A percentile compares a stretch with the other conserved stretches of the same genome.
Evolutionary conservation across 1,140 invertebrate species (phyloP).

Genomic region (Chironomus striatipennis): DNA sequence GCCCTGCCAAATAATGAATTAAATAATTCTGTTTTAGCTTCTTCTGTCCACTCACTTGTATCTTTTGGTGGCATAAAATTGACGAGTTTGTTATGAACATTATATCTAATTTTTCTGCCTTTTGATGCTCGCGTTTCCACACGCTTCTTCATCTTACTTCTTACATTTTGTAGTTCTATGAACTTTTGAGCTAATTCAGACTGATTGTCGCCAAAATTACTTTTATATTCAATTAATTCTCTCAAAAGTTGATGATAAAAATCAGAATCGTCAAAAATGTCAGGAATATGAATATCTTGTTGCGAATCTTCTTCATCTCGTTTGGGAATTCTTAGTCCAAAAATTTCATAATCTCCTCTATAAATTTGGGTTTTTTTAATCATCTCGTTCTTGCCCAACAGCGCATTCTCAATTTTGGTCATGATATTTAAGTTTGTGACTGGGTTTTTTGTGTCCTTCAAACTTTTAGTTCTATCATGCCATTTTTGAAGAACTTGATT

Average conservation of each 20-base stretch:
- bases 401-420: slow-evolving; percentile 78
- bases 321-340: slow-evolving; percentile 48
- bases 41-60: slow-evolving; percentile 59
- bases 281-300: slow-evolving; percentile 46
- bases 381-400: slow-evolving; percentile 67
- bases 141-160: slow-evolving; percentile 82
- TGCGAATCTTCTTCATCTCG: slow-evolving; percentile 34
- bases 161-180: slow-evolving; percentile 82
- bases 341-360: slow-evolving; percentile 61
- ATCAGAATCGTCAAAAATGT: slow-evolving; percentile 95
- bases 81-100: slow-evolving; percentile 80
- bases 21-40: slow-evolving; percentile 70
- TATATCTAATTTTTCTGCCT: slow-evolving; percentile 82
- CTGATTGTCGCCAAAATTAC: slow-evolving; percentile 70
- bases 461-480: slow-evolving; percentile 79
- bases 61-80: slow-evolving; percentile 88
- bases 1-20: slow-evolving; percentile 67
- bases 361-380: slow-evolving; percentile 73
- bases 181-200: slow-evolving; percentile 72
- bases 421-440: slow-evolving; percentile 66
- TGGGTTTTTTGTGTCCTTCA: slow-evolving; percentile 50
- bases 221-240: slow-evolving; percentile 87
- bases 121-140: slow-evolving; percentile 89
- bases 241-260: slow-evolving; percentile 90
- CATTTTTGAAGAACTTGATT: slow-evolving; percentile 78